These are phyloP conservation scores for Drosophila pseudotakahashii DNA, from an alignment of 2,888 invertebrate genomes.

Conservation along the genomic window DNA sequence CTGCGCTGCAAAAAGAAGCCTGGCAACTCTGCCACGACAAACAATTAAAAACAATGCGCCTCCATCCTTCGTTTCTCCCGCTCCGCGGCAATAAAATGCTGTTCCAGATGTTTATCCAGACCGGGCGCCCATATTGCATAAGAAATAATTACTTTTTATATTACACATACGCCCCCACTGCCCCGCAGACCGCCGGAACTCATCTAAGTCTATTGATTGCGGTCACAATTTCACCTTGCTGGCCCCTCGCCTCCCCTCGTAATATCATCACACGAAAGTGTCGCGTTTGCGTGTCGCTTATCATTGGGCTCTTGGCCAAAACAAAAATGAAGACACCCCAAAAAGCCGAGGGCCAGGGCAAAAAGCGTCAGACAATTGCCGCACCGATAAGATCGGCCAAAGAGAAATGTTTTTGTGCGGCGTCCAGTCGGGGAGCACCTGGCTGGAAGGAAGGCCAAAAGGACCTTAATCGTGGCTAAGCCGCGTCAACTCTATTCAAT, in stretches of 20 bases:
- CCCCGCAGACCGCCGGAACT: constrained; percentile 12
- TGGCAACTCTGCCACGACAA: constrained; percentile 70
- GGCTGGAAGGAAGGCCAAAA: constrained; percentile 29
- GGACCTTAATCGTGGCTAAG: constrained; percentile 59
- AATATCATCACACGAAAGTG: constrained; percentile 28
- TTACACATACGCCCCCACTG: constrained; percentile 72
- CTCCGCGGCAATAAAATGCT: constrained; percentile 69
- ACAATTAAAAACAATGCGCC: constrained; percentile 77
- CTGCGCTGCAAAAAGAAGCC: constrained; percentile 47
- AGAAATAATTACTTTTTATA: constrained; percentile 78
- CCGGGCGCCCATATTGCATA: constrained; percentile 68
- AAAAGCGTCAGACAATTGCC: constrained; percentile 76
- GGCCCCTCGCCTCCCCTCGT: neutral
- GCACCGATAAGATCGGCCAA: constrained; percentile 65
- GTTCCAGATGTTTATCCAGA: constrained; percentile 73
- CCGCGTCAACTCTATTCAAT: constrained; percentile 63
- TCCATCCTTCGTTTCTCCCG: constrained; percentile 22
- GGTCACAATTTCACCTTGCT: constrained; percentile 22
- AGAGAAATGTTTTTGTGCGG: constrained; percentile 58
- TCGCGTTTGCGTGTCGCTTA: constrained; percentile 73
- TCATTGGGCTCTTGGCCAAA: constrained; percentile 45
- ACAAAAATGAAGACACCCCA: constrained; percentile 70
- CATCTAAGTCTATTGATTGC: constrained; percentile 74
- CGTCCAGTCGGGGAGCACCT: constrained; percentile 33
- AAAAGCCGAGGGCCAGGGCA: constrained; percentile 15